Base-by-base conservation (phyloP, 2,888 invertebrate species). In the Chesias legatella region DNA sequence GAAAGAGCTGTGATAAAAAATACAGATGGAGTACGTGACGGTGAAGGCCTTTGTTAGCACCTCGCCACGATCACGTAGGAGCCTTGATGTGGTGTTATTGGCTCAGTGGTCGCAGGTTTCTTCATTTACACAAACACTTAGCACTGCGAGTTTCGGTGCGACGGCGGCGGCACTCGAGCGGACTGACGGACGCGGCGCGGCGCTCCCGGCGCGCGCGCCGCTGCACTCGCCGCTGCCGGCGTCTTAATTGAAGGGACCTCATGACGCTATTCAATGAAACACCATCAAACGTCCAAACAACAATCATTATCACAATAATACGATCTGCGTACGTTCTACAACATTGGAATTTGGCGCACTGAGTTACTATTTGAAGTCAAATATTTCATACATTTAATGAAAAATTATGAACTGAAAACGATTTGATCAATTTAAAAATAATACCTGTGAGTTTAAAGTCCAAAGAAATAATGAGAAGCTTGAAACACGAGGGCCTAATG, bases 1-100 rank as follows among this genome's bases (percentile, higher is more conserved):
- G 63, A 81, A 70, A 72, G 68, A 73, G 49, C 51, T 62, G 37
- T 56, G 78, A 82, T 80, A 85, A 86, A 83, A 79, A 81, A 79
- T 63, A 69, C 51, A 69, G 60, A 69, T 56, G 66, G 66, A 51
- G 52, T 79, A 80, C 80, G 83, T 83, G 84, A 76, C 70, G 51
- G 44, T 53, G 54, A 65, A 72, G 70, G 63, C 53, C 71, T 80
- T 79, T 83, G 69, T 80, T 73, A 77, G 60, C 73, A 73, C 75
- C 63, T 79, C 60, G 66, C 51, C 53, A 58, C 61, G 71, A 67
- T 73, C 81, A 82, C 80, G 81, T 79, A 64, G 50, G 55, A 53
- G 53, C 83, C 81, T 83, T 83, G 78, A 78, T 68, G 68, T 61
- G 66, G 48, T 53, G 52, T 58, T 58, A 21, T 56, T 45, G 40